These are phyloP conservation scores for Diarsia brunnea DNA, from an alignment of 2,888 invertebrate genomes.

Conservation along the genomic window DNA sequence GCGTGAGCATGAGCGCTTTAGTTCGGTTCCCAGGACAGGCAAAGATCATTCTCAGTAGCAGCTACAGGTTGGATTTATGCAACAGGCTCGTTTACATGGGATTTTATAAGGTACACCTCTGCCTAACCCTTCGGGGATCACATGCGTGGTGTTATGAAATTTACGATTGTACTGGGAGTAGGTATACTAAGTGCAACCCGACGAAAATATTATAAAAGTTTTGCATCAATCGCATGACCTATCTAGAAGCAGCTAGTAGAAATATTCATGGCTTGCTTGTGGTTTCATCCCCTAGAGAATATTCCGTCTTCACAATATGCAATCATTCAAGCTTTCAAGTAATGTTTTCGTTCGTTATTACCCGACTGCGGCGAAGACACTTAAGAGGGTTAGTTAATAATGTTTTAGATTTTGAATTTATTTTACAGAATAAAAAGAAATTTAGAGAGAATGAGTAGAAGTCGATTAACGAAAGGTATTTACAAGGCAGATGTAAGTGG, in stretches of 20 bases:
- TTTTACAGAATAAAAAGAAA: not conserved
- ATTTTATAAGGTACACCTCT: not conserved
- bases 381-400: not conserved
- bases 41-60: not conserved
- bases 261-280: not conserved
- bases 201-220: not conserved
- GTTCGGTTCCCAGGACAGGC: not conserved
- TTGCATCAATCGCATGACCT: constrained; percentile 5
- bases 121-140: not conserved
- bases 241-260: not conserved
- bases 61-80: not conserved
- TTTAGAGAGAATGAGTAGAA: no score
- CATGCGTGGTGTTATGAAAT: not conserved
- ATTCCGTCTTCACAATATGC: not conserved
- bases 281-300: not conserved
- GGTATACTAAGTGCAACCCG: not conserved
- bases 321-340: not conserved
- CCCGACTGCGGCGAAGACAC: not conserved
- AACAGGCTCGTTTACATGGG: not conserved
- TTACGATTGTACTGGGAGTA: not conserved
- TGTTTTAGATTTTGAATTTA: not conserved
- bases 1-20: not conserved
- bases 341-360: not conserved
- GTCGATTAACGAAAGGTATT: no score
- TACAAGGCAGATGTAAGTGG: no score